Percentiles rank a stretch among this genome's conserved stretches.
Evolutionary conservation across 1,140 invertebrate genomes (phyloP).

Genomic region (Contarinia nasturtii): DNA sequence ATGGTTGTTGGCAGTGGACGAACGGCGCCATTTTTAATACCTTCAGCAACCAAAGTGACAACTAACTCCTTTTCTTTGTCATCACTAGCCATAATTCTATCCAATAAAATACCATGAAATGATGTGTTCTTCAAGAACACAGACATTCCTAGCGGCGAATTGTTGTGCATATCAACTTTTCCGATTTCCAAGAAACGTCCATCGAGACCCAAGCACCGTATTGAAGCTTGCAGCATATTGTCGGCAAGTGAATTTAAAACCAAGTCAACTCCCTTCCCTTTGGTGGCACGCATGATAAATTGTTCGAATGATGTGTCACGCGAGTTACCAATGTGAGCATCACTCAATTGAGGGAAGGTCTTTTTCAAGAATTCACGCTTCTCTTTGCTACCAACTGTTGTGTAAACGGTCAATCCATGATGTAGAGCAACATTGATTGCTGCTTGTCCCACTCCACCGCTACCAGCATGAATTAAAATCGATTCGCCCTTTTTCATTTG

Average conservation of each 20-base stretch:
- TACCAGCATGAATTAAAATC: too few species aligned
- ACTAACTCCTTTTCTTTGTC: slow-evolving; percentile 50
- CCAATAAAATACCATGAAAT: too few species aligned
- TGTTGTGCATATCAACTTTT: slow-evolving; percentile 88
- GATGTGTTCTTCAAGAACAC: slow-evolving; percentile 88
- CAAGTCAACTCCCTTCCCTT: slow-evolving; percentile 74
- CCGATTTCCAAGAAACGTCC: slow-evolving; percentile 94
- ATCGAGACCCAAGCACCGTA: slow-evolving; percentile 72
- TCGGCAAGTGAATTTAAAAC: slow-evolving; percentile 87
- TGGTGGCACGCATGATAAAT: slow-evolving; percentile 54
- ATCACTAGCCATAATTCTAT: slow-evolving; percentile 46
- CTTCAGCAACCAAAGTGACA: slow-evolving; percentile 55
- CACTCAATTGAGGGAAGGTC: slow-evolving; percentile 65
- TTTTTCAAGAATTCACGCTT: slow-evolving; percentile 80
- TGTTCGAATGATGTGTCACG: too few species aligned
- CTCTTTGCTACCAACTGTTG: slow-evolving; percentile 63
- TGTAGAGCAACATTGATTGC: slow-evolving; percentile 81
- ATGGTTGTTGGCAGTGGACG: slow-evolving; percentile 62
- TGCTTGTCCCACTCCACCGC: slow-evolving; percentile 89
- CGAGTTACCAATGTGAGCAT: too few species aligned
- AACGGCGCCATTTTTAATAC: slow-evolving; percentile 69
- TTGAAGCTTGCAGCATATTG: slow-evolving; percentile 80
- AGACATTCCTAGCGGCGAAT: slow-evolving; percentile 75
- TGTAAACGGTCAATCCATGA: too few species aligned
- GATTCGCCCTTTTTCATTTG: slow-evolving; percentile 66